These are phyloP conservation scores for Carpatolechia fugitivella DNA, from an alignment of 2,888 invertebrate genomes.

Conservation along the genomic window DNA sequence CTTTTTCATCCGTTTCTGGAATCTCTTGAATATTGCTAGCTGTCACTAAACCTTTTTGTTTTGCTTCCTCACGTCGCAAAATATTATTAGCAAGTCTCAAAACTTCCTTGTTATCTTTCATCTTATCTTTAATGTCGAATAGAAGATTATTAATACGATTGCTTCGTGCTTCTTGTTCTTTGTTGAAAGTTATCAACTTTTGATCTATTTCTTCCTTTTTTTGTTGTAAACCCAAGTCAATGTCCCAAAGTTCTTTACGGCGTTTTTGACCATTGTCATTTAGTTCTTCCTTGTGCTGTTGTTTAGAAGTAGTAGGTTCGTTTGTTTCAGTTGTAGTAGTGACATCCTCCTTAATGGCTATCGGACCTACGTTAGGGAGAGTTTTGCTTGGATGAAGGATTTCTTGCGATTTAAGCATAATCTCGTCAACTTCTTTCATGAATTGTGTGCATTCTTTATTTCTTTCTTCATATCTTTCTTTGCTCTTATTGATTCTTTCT, in stretches of 20 bases:
- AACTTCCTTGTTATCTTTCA: constrained; percentile 70
- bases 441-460: constrained; percentile 63
- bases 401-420: constrained; percentile 56
- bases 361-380: not conserved
- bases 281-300: not conserved
- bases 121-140: constrained; percentile 63
- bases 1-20: constrained; percentile 37
- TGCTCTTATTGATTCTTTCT: constrained; percentile 56
- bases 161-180: constrained; percentile 49
- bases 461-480: constrained; percentile 53
- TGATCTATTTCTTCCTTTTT: constrained; percentile 37
- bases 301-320: constrained; percentile 8
- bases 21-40: constrained; percentile 28
- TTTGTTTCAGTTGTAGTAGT: constrained; percentile 18
- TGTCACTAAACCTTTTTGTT: constrained; percentile 30
- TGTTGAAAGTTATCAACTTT: constrained; percentile 39
- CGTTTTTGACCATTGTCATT: constrained; percentile 27
- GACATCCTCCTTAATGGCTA: not conserved
- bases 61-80: constrained; percentile 51
- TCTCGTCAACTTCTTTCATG: constrained; percentile 63
- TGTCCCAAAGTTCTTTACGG: constrained; percentile 54
- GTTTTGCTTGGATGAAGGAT: constrained; percentile 52
- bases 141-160: constrained; percentile 58
- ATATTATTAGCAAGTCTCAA: constrained; percentile 59
- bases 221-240: constrained; percentile 33